Evolutionary conservation across 2,113 vertebrate genomes (phyloP).

Genomic region (Neogale vison): DNA sequence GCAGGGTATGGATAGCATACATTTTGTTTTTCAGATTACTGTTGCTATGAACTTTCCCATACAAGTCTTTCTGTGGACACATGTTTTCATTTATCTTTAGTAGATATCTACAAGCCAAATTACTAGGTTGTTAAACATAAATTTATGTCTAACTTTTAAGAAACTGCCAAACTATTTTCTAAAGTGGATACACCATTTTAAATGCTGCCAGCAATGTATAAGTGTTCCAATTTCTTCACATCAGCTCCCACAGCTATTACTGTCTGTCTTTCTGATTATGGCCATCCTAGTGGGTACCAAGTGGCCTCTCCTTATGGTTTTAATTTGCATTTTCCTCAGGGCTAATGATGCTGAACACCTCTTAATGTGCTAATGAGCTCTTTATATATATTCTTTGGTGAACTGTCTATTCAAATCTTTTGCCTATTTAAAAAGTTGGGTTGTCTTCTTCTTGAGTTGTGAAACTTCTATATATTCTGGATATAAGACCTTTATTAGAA

Average conservation of each 20-base stretch:
- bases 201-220: neutral
- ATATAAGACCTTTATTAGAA: neutral
- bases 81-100: conserved; percentile 8
- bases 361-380: neutral
- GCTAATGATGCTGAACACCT: neutral
- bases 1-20: neutral
- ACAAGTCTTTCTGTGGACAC: neutral
- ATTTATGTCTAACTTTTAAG: neutral
- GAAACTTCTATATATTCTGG: neutral
- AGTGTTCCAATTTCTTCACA: neutral
- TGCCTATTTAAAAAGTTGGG: neutral
- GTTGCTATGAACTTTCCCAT: neutral
- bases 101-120: neutral
- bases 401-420: neutral
- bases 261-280: neutral
- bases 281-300: neutral
- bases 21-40: neutral
- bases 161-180: neutral
- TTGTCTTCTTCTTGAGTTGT: neutral
- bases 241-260: neutral
- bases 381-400: neutral
- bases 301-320: neutral
- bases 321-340: neutral
- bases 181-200: neutral
- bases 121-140: neutral